These are phyloP conservation scores for Poecilia velifera DNA, from an alignment of 2,797 vertebrate species.

Conservation along the genomic window DNA sequence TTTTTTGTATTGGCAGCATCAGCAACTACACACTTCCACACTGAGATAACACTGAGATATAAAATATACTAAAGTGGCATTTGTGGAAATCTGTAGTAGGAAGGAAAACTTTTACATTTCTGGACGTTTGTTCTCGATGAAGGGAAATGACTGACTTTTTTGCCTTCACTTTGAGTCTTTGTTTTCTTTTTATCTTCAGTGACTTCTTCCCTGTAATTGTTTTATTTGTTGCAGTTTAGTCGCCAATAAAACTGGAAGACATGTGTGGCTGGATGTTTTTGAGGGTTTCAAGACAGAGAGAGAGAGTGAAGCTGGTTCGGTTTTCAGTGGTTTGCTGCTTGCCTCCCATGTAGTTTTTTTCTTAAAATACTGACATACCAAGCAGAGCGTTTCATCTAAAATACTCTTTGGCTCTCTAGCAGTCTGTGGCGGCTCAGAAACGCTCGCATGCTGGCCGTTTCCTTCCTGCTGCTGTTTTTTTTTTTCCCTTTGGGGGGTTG, in stretches of 20 bases:
- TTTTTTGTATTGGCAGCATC: background rate
- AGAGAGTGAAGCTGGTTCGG: background rate
- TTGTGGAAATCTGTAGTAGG: background rate
- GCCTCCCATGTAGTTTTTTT: background rate
- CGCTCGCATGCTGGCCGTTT: background rate
- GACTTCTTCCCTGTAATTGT: background rate
- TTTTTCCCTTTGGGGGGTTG: background rate
- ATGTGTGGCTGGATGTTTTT: background rate
- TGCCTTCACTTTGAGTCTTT: background rate
- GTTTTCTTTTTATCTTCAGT: background rate
- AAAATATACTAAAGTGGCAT: background rate
- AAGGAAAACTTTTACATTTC: background rate
- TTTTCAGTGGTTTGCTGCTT: background rate
- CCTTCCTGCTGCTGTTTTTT: background rate
- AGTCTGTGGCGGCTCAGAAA: background rate
- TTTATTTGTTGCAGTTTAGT: background rate
- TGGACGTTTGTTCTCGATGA: background rate
- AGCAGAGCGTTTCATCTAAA: background rate
- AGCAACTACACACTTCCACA: background rate
- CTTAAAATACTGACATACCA: background rate
- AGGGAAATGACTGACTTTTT: background rate
- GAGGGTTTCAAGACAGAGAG: background rate
- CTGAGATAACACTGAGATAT: background rate
- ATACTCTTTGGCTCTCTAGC: background rate
- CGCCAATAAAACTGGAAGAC: background rate